Percentiles rank a stretch among this genome's conserved stretches.
These are phyloP conservation scores for Carassius gibelio DNA, from an alignment of 2,113 vertebrate species.

Conservation along the genomic window DNA sequence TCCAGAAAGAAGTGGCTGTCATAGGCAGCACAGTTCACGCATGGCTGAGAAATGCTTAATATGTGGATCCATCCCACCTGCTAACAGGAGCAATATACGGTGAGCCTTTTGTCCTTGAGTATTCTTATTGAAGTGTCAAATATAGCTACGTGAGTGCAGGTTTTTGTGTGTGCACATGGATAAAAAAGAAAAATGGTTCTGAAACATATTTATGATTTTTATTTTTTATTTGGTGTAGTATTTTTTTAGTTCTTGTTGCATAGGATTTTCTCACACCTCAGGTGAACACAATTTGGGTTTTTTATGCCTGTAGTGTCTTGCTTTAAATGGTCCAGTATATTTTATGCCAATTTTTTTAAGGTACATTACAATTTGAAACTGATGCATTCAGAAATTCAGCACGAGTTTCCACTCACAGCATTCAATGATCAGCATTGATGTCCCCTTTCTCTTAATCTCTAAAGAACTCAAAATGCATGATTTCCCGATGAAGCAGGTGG, in stretches of 20 bases:
- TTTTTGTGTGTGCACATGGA: neutral
- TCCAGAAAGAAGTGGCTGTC: slow-evolving; percentile 14
- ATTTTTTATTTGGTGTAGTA: too few relatives aligned
- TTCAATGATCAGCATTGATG: slow-evolving; percentile 4
- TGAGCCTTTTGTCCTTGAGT: neutral
- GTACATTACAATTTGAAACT: too few relatives aligned
- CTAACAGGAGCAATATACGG: slow-evolving; percentile 8
- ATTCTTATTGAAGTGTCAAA: slow-evolving; percentile 26
- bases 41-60: slow-evolving; percentile 47
- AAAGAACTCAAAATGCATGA: slow-evolving; percentile 37
- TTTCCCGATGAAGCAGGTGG: slow-evolving; percentile 34
- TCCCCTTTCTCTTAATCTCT: slow-evolving; percentile 10
- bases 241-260: too few relatives aligned
- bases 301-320: too few relatives aligned
- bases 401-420: neutral
- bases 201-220: neutral
- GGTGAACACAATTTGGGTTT: too few relatives aligned
- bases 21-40: slow-evolving; percentile 41
- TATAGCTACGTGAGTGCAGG: neutral
- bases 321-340: too few relatives aligned
- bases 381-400: too few relatives aligned
- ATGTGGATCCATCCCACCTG: slow-evolving; percentile 11
- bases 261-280: too few relatives aligned
- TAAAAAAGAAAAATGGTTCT: neutral
- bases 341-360: too few relatives aligned